Percentiles rank a stretch among this genome's conserved stretches.
Evolutionary conservation across 2,888 invertebrate species (phyloP).

Genomic region (Drosophila hamatofila): DNA sequence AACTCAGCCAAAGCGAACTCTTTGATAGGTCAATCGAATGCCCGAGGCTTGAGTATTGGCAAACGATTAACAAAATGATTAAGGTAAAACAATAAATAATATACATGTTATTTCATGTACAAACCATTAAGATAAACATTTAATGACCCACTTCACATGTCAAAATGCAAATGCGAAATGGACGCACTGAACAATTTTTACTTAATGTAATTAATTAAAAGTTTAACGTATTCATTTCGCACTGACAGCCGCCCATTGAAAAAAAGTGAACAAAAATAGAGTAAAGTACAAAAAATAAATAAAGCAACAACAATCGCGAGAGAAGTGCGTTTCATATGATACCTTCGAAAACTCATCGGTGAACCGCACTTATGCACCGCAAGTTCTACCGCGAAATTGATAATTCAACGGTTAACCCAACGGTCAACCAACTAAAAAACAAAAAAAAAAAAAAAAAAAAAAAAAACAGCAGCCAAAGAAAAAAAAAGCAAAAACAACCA

Average conservation of each 20-base stretch:
- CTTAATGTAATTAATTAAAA: slow-evolving; percentile 79
- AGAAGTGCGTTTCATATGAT: slow-evolving; percentile 61
- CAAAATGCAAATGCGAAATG: slow-evolving; percentile 57
- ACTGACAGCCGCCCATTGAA: slow-evolving; percentile 33
- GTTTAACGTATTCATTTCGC: slow-evolving; percentile 74
- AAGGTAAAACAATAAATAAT: slow-evolving; percentile 17
- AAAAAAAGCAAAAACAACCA: slow-evolving; percentile 34
- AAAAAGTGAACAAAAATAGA: slow-evolving; percentile 3
- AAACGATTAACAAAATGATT: slow-evolving; percentile 7
- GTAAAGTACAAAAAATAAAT: slow-evolving; percentile 27
- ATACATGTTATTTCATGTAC: slow-evolving; percentile 9
- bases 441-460: slow-evolving; percentile 42
- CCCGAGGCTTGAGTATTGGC: neutral
- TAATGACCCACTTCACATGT: slow-evolving; percentile 66
- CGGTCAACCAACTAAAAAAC: slow-evolving; percentile 66
- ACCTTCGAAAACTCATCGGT: slow-evolving; percentile 83
- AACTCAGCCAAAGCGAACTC: neutral
- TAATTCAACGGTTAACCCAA: slow-evolving; percentile 84
- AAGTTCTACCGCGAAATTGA: slow-evolving; percentile 84
- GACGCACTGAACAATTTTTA: slow-evolving; percentile 59
- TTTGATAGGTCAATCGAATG: neutral
- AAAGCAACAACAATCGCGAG: slow-evolving; percentile 9
- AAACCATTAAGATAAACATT: slow-evolving; percentile 26
- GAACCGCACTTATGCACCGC: slow-evolving; percentile 84
- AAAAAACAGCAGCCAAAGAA: slow-evolving; percentile 38